Evolutionary conservation across 2,888 invertebrate species (phyloP).

Genomic region (Ochropleura plecta): DNA sequence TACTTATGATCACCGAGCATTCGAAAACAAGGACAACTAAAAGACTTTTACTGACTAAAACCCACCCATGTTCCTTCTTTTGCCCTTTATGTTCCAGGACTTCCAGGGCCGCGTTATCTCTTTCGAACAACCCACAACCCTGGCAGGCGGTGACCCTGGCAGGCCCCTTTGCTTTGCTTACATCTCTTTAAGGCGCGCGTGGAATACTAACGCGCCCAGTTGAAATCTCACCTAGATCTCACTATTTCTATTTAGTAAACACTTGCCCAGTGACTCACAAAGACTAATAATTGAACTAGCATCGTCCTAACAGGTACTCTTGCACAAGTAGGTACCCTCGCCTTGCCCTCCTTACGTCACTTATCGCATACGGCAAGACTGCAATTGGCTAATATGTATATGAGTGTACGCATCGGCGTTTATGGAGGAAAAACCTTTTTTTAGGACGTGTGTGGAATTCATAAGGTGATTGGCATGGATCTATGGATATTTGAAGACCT

Average conservation of each 20-base stretch:
- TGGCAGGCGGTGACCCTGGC: too few species aligned
- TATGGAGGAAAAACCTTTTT: background rate
- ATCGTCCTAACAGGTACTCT: slow-evolving; percentile 9
- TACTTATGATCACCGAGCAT: too few species aligned
- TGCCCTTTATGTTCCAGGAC: too few species aligned
- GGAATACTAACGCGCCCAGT: too few species aligned
- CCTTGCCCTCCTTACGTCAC: slow-evolving; percentile 54
- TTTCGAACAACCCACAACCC: too few species aligned
- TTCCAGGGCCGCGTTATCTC: too few species aligned
- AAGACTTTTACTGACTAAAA: too few species aligned
- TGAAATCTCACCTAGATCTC: too few species aligned
- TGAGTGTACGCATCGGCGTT: slow-evolving; percentile 12
- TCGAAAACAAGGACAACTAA: too few species aligned
- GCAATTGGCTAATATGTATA: slow-evolving; percentile 29
- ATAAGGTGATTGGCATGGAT: background rate
- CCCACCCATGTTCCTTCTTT: too few species aligned
- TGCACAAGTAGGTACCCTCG: slow-evolving; percentile 15
- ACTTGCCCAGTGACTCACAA: slow-evolving; percentile 27
- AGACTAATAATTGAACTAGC: slow-evolving; percentile 12
- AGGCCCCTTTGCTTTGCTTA: too few species aligned
- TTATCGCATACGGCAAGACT: slow-evolving; percentile 24
- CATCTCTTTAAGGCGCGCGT: too few species aligned
- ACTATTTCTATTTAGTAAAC: background rate
- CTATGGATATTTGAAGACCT: background rate
- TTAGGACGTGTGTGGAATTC: background rate